Evolutionary conservation across 2,888 invertebrate genomes (phyloP), one percentile per base, ranked within the genome.

Genomic region (Brenthis ino): DNA sequence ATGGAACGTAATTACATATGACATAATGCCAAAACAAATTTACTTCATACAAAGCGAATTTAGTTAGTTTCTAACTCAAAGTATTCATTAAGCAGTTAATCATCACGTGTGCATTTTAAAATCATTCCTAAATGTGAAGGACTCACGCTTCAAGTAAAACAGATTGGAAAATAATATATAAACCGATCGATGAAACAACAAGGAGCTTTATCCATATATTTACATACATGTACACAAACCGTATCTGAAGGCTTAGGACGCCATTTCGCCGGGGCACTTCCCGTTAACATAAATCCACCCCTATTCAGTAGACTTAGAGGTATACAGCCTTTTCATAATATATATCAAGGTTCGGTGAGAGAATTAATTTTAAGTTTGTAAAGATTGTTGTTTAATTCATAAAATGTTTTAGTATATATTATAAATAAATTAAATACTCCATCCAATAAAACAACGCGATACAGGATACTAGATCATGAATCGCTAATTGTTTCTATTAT

Each of bases 281-380:
- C 89, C 86, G 85, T 85, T 88, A 84, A 86, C 89, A 86, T 88
- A 89, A 91, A 89, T 88, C 89, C 86, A 85, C 87, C 71, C 88
- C 82, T 80, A 83, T 84, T 74, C 69, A 67, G 64, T 58, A 70
- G 63, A 69, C 68, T 69, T 57, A 67, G 69, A 66, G 68, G 56
- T 61, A 66, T 63, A 64, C 54, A 67, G 73, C 65, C 66, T 65
- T 70, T 67, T 66, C 69, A 71, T 72, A 70, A 71, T 71, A 71
- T 69, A 63, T 69, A 65, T 43, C 57, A 66, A 50, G 61, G 61
- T 65, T 63, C 20, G 61, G 13, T 56, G 48, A 55, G 51, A 20
- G 50, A 65, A 65, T 61, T 60, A 69, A 61, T 61, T 65, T 61
- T 55, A 63, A 11, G 37, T 33, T 56, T 64, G 63, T 47, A 5